Percentiles rank a stretch among this genome's conserved stretches.
These are phyloP conservation scores for Miniopterus natalensis DNA, from an alignment of 2,113 vertebrate genomes.

Conservation along the genomic window DNA sequence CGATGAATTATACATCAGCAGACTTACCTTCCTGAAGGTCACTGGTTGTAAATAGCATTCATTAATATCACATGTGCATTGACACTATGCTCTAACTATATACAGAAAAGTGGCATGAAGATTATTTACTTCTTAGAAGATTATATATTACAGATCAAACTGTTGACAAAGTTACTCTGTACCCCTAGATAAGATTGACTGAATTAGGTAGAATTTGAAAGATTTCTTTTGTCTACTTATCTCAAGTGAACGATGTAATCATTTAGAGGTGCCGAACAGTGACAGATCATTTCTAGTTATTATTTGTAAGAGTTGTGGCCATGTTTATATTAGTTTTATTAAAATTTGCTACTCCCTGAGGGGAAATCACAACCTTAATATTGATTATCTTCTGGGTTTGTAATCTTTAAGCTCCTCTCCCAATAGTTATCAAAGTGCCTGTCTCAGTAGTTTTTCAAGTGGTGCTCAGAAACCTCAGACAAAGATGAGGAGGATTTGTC, in stretches of 20 bases:
- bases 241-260: background rate
- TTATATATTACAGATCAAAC: background rate
- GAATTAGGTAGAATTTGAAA: slow-evolving; percentile 8
- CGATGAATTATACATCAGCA: slow-evolving; percentile 57
- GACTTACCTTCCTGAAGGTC: slow-evolving; percentile 37
- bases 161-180: background rate
- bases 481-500: background rate
- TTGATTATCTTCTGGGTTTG: background rate
- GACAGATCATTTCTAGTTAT: background rate
- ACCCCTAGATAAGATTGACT: background rate
- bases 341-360: background rate
- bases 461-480: background rate
- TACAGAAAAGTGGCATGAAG: slow-evolving; percentile 21
- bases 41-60: slow-evolving; percentile 35
- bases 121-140: slow-evolving; percentile 17
- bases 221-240: background rate
- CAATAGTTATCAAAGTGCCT: background rate
- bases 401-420: background rate
- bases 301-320: background rate
- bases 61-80: background rate
- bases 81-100: background rate
- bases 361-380: background rate
- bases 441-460: background rate
- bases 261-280: background rate
- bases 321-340: background rate